Evolutionary conservation across 2,797 vertebrate species (phyloP), one percentile per base, ranked within the genome.

Genomic region (Streptopelia turtur): DNA sequence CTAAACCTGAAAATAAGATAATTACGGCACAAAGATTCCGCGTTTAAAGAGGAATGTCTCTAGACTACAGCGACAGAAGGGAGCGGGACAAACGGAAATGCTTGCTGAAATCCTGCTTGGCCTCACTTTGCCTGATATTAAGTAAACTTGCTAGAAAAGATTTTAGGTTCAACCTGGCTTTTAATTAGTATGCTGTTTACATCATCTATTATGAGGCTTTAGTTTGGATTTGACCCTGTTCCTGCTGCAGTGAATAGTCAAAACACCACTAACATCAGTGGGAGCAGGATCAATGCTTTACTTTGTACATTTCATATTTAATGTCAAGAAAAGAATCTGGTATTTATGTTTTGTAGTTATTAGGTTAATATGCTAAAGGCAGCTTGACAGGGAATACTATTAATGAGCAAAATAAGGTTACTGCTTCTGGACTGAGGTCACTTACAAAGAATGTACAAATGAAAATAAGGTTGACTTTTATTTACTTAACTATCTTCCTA

Each of bases 401-500:
- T 97, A 98, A 98, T 97, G 95, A 97, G 97, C 82, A 97, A 96
- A 98, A 97, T 97, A 98, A 97, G 96, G 97, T 98, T 97, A 91
- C 96, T 94, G 94, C 95, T 97, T 98, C 96, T 98, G 94, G 96
- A 94, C 96, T 97, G 97, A 98, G 98, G 97, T 98, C 97, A 97
- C 94, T 97, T 98, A 96, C 95, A 98, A 97, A 98, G 97, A 97
- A 98, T 97, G 94, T 95, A 97, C 93, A 97, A 97, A 98, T 96
- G 96, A 98, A 98, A 98, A 97, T 97, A 98, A 97, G 98, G 97
- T 97, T 98, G 97, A 97, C 97, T 98, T 97, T 97, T 98, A 98
- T 98, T 98, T 98, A 98, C 98, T 98, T 97, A 98, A 98, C 97
- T 98, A 97, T 98, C 97, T 98, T 97, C 96, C 97, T 98, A 97